phyloP scores from a whole-genome alignment of 2,888 invertebrate species.

The Chrysotoxum bicinctum region DNA sequence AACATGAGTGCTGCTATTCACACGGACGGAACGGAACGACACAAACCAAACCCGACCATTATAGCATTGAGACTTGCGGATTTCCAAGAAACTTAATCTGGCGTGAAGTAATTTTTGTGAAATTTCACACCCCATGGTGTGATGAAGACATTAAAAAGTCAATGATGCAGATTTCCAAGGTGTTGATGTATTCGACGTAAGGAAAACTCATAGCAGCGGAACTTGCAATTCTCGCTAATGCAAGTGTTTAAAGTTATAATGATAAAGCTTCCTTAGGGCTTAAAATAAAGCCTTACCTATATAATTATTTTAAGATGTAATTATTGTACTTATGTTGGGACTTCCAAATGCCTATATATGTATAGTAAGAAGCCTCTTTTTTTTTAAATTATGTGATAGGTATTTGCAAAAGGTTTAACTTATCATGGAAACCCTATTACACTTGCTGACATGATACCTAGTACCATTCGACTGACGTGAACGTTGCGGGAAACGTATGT shows the following conservation, averaged over 20 bases:
- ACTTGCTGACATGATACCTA: no score
- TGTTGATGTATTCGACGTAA: constrained; percentile 8
- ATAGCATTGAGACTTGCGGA: neutral
- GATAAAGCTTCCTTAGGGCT: neutral
- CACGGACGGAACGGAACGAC: neutral
- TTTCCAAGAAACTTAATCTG: constrained; percentile 17
- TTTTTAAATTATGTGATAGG: no score
- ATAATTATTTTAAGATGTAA: neutral
- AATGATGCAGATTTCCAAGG: constrained; percentile 7
- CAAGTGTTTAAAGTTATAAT: neutral
- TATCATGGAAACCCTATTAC: no score
- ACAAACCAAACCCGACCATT: neutral
- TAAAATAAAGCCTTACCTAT: neutral
- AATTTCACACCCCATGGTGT: constrained; percentile 31
- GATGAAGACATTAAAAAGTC: constrained; percentile 34
- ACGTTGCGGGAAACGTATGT: no score
- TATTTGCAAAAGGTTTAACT: no score
- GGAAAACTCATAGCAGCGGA: neutral
- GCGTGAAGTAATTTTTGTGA: constrained; percentile 13
- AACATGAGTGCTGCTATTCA: neutral
- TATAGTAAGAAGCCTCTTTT: no score
- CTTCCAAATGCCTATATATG: no score
- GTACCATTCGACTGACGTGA: no score
- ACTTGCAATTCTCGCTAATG: neutral
- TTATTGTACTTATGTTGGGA: no score